Conservation (phyloP, 1,140 invertebrate genomes). For the Eubasilissa regina region DNA sequence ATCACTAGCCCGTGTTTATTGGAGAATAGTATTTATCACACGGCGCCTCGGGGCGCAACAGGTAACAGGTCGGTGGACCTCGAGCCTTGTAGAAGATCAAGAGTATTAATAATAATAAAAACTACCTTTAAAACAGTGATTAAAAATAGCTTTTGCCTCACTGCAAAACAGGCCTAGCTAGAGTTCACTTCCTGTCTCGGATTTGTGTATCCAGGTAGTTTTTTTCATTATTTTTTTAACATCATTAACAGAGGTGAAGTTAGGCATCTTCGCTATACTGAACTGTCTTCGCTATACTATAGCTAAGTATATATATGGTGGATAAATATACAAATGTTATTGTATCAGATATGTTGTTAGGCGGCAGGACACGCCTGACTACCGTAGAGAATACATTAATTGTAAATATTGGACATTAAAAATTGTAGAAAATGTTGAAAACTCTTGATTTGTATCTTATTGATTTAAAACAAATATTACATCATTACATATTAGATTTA, state of each 20-base stretch:
- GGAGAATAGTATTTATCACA: neutral
- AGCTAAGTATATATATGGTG: too few relatives aligned
- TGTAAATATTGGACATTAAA: too few relatives aligned
- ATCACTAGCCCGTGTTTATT: neutral
- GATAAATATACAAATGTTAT: neutral
- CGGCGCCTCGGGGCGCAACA: conserved; percentile 9
- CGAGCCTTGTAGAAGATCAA: conserved; percentile 40
- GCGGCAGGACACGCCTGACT: too few relatives aligned
- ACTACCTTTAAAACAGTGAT: conserved; percentile 5
- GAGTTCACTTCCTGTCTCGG: conserved; percentile 20
- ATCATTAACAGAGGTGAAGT: neutral
- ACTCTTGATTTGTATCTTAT: too few relatives aligned
- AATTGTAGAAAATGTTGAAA: too few relatives aligned
- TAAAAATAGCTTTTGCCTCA: conserved; percentile 26
- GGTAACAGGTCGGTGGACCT: conserved; percentile 25
- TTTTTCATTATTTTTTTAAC: neutral
- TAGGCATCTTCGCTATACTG: neutral
- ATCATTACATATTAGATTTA: too few relatives aligned
- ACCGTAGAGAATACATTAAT: too few relatives aligned
- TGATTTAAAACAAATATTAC: too few relatives aligned
- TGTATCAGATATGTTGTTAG: neutral
- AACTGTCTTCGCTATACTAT: too few relatives aligned
- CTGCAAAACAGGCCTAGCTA: neutral
- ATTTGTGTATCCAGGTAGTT: neutral
- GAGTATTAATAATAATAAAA: conserved; percentile 31